A percentile compares a stretch with the other conserved stretches of the same genome.
phyloP scores from a whole-genome alignment of 2,113 vertebrate genomes.

The Xiphophorus maculatus region DNA sequence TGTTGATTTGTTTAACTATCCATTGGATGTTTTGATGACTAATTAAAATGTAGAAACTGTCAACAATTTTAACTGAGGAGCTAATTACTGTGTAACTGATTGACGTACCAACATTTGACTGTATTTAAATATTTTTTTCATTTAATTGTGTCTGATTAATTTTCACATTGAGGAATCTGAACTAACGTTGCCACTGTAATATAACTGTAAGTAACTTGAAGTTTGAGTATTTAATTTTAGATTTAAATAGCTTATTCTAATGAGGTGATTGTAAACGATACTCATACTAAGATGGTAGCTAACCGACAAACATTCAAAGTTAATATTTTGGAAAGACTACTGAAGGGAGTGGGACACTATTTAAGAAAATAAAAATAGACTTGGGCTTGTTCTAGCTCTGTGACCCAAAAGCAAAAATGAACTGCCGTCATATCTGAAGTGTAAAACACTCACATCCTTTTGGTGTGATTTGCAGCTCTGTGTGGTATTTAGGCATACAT shows the following conservation, averaged over 20 bases:
- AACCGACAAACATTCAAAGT: not conserved
- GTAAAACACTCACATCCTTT: slow-evolving; percentile 9
- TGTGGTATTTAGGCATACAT: slow-evolving; percentile 15
- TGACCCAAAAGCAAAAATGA: not conserved
- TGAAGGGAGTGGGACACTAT: not conserved
- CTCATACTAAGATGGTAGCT: not conserved
- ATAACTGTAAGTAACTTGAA: not conserved
- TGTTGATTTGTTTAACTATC: no score
- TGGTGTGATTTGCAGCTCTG: slow-evolving; percentile 25
- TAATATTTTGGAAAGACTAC: not conserved
- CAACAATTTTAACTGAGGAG: no score
- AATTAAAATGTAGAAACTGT: no score
- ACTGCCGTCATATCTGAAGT: not conserved
- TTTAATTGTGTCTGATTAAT: not conserved
- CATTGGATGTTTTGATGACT: no score
- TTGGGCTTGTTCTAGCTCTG: not conserved
- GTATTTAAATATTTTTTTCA: not conserved
- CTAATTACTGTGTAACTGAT: not conserved
- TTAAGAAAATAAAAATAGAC: not conserved
- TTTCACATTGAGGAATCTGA: not conserved
- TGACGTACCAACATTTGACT: not conserved
- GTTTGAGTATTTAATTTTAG: not conserved
- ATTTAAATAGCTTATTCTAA: not conserved
- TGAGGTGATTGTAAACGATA: not conserved
- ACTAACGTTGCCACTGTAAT: not conserved